These are phyloP conservation scores for Pimpla rufipes DNA, from an alignment of 2,888 invertebrate species.

Conservation along the genomic window DNA sequence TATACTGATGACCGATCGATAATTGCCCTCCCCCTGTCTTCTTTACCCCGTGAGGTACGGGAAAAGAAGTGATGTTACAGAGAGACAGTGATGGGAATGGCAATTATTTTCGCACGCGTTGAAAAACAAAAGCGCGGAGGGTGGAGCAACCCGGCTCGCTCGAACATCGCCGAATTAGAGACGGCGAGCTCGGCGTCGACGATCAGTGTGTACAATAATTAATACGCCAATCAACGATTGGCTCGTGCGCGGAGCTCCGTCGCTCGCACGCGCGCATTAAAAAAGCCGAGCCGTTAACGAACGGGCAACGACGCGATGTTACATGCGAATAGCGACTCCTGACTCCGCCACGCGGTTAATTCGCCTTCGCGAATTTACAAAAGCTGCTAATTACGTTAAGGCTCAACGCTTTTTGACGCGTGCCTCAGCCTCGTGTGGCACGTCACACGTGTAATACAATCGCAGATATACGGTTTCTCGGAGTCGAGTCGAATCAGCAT, in stretches of 20 bases:
- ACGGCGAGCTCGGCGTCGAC: too few relatives aligned
- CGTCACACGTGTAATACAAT: neutral
- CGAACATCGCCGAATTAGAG: slow-evolving; percentile 18
- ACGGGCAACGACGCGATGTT: slow-evolving; percentile 34
- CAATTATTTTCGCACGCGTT: slow-evolving; percentile 38
- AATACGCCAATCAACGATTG: slow-evolving; percentile 66
- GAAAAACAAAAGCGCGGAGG: neutral
- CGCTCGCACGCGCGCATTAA: neutral
- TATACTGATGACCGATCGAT: too few relatives aligned
- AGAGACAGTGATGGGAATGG: slow-evolving; percentile 10
- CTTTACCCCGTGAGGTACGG: too few relatives aligned
- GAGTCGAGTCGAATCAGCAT: slow-evolving; percentile 26
- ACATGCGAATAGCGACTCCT: slow-evolving; percentile 5
- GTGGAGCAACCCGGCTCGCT: neutral
- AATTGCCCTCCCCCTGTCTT: neutral
- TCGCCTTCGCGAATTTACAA: slow-evolving; percentile 48
- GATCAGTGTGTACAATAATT: slow-evolving; percentile 57
- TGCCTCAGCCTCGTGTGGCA: slow-evolving; percentile 3
- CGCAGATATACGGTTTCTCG: neutral
- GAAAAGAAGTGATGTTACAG: neutral
- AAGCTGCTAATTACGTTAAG: slow-evolving; percentile 49
- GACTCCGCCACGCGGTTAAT: slow-evolving; percentile 40
- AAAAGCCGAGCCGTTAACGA: slow-evolving; percentile 30
- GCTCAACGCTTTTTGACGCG: slow-evolving; percentile 40
- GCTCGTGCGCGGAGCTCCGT: slow-evolving; percentile 12